phyloP scores from a whole-genome alignment of 2,113 vertebrate genomes.

The Cynoglossus semilaevis region DNA sequence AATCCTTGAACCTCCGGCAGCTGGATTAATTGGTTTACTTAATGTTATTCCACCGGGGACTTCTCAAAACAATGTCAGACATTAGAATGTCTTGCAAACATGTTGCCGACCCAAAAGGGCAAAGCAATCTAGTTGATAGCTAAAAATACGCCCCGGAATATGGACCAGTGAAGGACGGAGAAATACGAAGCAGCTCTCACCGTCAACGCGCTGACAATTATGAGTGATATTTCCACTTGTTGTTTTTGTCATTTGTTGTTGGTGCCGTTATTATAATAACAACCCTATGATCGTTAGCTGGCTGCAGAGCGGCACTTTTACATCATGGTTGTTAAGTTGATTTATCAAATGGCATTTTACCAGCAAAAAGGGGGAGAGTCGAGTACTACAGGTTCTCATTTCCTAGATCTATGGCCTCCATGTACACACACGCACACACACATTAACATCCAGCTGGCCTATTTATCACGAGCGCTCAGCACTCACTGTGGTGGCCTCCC shows the following conservation, averaged over 20 bases:
- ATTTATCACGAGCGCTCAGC: slow-evolving; percentile 56
- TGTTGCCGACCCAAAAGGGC: slow-evolving; percentile 58
- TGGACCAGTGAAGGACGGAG: slow-evolving; percentile 54
- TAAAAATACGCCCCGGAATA: slow-evolving; percentile 72
- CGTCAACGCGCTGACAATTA: slow-evolving; percentile 37
- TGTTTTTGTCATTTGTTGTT: slow-evolving; percentile 44
- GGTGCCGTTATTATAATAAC: slow-evolving; percentile 45
- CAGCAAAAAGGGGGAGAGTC: slow-evolving; percentile 23
- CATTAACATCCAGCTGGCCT: slow-evolving; percentile 40
- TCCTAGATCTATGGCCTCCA: slow-evolving; percentile 41
- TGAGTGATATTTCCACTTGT: slow-evolving; percentile 39
- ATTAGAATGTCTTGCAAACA: slow-evolving; percentile 62
- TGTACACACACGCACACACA: background rate
- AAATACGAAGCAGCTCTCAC: slow-evolving; percentile 39
- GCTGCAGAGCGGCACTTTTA: slow-evolving; percentile 38
- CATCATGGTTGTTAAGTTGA: slow-evolving; percentile 52
- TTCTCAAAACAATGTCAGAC: slow-evolving; percentile 70
- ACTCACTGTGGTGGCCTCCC: slow-evolving; percentile 41
- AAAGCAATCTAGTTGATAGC: slow-evolving; percentile 72
- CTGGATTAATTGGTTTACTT: slow-evolving; percentile 76
- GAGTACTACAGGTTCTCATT: slow-evolving; percentile 46
- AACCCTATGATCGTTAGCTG: slow-evolving; percentile 39
- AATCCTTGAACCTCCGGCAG: slow-evolving; percentile 64
- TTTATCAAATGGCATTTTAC: slow-evolving; percentile 59
- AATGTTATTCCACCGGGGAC: slow-evolving; percentile 71